Conservation (phyloP, 2,113 vertebrate species). For the Procavia capensis region DNA sequence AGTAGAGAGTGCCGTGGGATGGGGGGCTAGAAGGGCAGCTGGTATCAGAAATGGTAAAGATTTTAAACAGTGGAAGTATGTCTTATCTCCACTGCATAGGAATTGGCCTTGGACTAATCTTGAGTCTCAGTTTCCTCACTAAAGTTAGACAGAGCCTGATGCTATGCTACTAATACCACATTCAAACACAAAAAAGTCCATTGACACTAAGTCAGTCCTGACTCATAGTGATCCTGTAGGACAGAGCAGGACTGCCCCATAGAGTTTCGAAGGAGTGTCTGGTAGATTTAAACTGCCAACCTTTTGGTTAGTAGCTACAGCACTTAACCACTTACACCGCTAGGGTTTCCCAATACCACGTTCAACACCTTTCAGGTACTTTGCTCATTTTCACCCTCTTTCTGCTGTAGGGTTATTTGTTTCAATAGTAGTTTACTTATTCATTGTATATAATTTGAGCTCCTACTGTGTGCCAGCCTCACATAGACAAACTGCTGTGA, state of each 20-base stretch:
- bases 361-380: neutral
- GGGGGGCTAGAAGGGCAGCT: neutral
- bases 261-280: too few species aligned
- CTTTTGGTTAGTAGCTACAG: too few species aligned
- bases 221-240: too few species aligned
- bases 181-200: too few species aligned
- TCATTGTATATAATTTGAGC: neutral
- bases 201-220: too few species aligned
- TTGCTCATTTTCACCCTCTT: conserved; percentile 14
- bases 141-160: neutral
- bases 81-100: neutral
- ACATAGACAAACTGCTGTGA: neutral
- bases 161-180: neutral
- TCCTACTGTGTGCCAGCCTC: neutral
- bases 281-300: too few species aligned
- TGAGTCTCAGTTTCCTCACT: neutral
- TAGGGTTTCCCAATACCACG: too few species aligned
- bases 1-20: neutral
- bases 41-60: neutral
- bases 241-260: too few species aligned
- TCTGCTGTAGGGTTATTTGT: neutral
- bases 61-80: neutral
- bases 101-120: neutral
- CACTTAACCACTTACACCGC: too few species aligned
- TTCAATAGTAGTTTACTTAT: neutral